Conservation (phyloP, 64 coral and sea anemone species). For the Montipora capricornis region DNA sequence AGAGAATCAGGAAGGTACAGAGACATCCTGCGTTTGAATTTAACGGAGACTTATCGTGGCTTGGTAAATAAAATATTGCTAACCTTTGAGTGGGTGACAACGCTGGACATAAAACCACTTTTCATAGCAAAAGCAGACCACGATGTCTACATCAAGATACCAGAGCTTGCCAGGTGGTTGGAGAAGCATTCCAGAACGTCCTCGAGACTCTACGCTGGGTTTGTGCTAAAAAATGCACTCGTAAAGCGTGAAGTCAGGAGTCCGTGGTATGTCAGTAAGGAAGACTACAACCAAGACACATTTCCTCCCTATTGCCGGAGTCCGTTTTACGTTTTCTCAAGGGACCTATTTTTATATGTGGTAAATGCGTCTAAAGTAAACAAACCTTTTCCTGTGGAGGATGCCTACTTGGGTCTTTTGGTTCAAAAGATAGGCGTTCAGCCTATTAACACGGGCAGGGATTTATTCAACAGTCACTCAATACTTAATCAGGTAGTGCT, state of each 20-base stretch:
- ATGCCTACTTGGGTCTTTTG: slow-evolving; percentile 36
- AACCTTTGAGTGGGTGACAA: slow-evolving; percentile 44
- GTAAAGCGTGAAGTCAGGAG: background rate
- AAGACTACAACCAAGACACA: background rate
- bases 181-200: background rate
- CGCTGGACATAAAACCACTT: slow-evolving; percentile 3
- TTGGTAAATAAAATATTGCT: slow-evolving; percentile 23
- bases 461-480: background rate
- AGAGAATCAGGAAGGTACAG: background rate
- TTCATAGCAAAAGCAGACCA: slow-evolving; percentile 52
- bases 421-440: background rate
- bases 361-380: background rate
- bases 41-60: slow-evolving; percentile 23
- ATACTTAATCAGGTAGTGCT: background rate
- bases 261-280: slow-evolving; percentile 31
- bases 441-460: background rate
- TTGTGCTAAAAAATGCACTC: background rate
- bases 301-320: slow-evolving; percentile 31
- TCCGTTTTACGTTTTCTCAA: slow-evolving; percentile 45
- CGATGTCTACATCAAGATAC: slow-evolving; percentile 52
- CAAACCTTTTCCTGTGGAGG: slow-evolving; percentile 30
- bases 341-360: slow-evolving; percentile 26
- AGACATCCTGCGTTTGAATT: slow-evolving; percentile 39
- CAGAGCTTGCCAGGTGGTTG: slow-evolving; percentile 23
- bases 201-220: slow-evolving; percentile 28